Evolutionary conservation across 2,113 vertebrate species (phyloP), one percentile per base, ranked within the genome.

Genomic region (Lophius piscatorius): DNA sequence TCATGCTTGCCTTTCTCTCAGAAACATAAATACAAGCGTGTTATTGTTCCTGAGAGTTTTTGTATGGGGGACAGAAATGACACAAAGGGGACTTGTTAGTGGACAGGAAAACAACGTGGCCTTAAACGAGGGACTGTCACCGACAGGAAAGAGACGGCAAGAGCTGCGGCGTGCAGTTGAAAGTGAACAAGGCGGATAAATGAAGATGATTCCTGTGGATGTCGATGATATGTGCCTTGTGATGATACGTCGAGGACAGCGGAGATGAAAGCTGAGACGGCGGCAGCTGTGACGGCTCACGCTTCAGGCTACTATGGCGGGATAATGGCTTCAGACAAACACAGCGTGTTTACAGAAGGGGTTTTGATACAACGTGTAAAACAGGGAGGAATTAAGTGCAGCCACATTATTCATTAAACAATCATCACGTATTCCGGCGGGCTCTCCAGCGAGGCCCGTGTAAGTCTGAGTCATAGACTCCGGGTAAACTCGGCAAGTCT

Each of bases 61-160:
- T 62, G 68, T 67, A 70, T 42, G 33, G 50, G n/a, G 59, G 40
- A 62, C 35, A 76, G 41, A 74, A 85, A 85, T 62, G 6, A 80
- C 61, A 66, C 84, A 80, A 63, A 14, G 9, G 84, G 79, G 82
- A 85, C 82, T 83, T 87, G 83, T 88, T 88, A 88, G 84, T 39
- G 48, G 55, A 70, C 9, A 70, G 46, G 21, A 73, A 68, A 78
- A 68, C 58, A 79, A 59, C 41, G 41, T 58, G 33, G 70, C 47
- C 70, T 73, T 35, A 78, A 69, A 80, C 24, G 21, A 67, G 68
- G 52, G 49, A 55, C 28, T 40, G 70, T 57, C 59, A 39, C 10
- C 49, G n/a, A 40, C 38, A 55, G 35, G 54, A 51, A 62, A 59
- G 18, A 61, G 36, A 50, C 49, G 40, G 52, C 13, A 17, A 24